Conservation (phyloP, 2,113 vertebrate species). For the Eurypyga helias region DNA sequence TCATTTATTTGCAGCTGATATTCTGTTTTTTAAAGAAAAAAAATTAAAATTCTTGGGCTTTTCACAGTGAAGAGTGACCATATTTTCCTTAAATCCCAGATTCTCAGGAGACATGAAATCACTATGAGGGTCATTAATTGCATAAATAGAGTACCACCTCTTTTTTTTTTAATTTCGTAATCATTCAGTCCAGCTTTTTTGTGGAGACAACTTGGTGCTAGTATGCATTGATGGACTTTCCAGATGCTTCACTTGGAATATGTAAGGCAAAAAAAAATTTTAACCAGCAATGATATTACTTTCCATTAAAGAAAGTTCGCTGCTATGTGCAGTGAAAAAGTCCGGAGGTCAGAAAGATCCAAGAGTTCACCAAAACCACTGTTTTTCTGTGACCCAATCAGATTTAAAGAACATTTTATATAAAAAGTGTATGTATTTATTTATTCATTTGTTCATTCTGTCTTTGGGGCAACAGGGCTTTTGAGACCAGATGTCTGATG, state of each 20-base stretch:
- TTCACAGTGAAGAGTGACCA: background rate
- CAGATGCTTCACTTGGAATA: background rate
- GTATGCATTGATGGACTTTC: constrained; percentile 1
- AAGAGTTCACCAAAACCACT: background rate
- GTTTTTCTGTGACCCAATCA: background rate
- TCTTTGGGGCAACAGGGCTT: background rate
- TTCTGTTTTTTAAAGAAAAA: background rate
- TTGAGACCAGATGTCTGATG: background rate
- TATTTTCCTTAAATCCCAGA: background rate
- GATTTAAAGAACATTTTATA: background rate
- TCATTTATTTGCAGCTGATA: background rate
- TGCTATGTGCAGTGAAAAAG: background rate
- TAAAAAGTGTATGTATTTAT: background rate
- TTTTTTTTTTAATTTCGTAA: background rate
- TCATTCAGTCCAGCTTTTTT: background rate
- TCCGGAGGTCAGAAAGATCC: background rate
- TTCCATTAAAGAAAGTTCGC: background rate
- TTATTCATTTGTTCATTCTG: background rate
- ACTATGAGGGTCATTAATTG: background rate
- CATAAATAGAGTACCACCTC: rapidly evolving
- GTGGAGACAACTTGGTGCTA: background rate
- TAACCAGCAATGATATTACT: background rate
- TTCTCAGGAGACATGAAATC: background rate
- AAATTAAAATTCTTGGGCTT: background rate
- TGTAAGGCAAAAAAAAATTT: background rate